Base-by-base conservation (phyloP, 2,888 invertebrate genomes). In the Eudemis profundana region DNA sequence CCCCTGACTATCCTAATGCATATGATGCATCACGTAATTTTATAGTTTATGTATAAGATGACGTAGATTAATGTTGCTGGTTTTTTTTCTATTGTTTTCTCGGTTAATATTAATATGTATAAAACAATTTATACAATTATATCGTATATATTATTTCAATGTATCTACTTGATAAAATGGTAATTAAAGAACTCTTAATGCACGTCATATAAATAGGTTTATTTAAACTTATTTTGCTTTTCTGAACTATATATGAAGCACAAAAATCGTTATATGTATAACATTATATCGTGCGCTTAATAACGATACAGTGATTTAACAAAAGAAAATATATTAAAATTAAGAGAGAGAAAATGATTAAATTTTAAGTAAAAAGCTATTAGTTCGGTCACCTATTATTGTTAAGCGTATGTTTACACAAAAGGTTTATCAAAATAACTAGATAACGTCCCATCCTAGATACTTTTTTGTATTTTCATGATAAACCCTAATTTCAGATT, bases 21-120 rank as follows among this genome's bases (percentile, higher is more conserved):
- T 44, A 17, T 57, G n/a, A 46, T 57, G 44, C 44, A 46, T 46
- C 44, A 21, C 14, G 44, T 44, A 33, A 21, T 47, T 47, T 21
- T 47, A 4, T 47, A 47, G 21, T 7, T 14, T 46, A 57, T 17
- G 14, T 57, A 23, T 56, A 46, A 47, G 17, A n/a, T 23, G 36
- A 5, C 36, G 19, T 46, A 57, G 46, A 44, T 47, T 59, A 36
- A 33, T 56, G 42, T 42, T 27, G 27, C 27, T 29, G 54, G 15
- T 40, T 56, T 53, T 29, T 4, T 17, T 8, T 51, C 54, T n/a
- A 17, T 4, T 29, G 15, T 42, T 33, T 33, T 8, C 0, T 2
- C 10, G 8, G 10, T 8, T 33, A 8, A 8, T 33, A 8, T 8
- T 8, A 33, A 33, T 33, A 2, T 10, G 10, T 10, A 8, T 33